These are phyloP conservation scores for Whitmania pigra DNA, from an alignment of 1,140 invertebrate species.

Conservation along the genomic window DNA sequence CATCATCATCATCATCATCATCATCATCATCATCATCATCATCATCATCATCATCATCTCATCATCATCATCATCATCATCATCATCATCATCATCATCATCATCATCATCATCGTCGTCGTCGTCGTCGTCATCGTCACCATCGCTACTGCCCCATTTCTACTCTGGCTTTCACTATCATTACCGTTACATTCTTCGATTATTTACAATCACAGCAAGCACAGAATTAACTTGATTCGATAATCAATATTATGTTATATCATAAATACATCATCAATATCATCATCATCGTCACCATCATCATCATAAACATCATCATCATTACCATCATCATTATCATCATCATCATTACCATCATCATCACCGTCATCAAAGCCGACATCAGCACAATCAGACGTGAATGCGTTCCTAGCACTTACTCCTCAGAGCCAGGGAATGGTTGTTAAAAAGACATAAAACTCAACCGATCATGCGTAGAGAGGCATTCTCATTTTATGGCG, in stretches of 20 bases:
- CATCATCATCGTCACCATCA: constrained; percentile 1
- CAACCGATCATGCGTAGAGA: background rate
- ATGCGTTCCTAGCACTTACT: constrained; percentile 1
- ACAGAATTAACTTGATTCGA: background rate
- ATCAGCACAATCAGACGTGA: background rate
- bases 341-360: constrained; percentile 4
- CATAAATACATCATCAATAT: background rate
- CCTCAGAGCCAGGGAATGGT: background rate
- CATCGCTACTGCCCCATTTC: background rate
- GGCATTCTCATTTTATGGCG: background rate
- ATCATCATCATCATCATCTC: constrained; percentile 1
- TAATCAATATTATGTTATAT: no score
- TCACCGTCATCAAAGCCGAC: background rate
- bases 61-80: constrained; percentile 4
- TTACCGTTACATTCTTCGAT: background rate
- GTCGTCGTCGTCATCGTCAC: constrained; percentile 5
- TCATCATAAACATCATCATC: constrained; percentile 1
- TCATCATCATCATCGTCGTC: background rate
- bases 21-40: constrained; percentile 9
- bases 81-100: constrained; percentile 4
- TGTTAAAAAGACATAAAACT: background rate
- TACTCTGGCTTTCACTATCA: background rate
- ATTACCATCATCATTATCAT: background rate
- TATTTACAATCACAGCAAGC: background rate
- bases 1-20: background rate